Conservation (phyloP, 2,888 invertebrate genomes). For the Heliconius sara region DNA sequence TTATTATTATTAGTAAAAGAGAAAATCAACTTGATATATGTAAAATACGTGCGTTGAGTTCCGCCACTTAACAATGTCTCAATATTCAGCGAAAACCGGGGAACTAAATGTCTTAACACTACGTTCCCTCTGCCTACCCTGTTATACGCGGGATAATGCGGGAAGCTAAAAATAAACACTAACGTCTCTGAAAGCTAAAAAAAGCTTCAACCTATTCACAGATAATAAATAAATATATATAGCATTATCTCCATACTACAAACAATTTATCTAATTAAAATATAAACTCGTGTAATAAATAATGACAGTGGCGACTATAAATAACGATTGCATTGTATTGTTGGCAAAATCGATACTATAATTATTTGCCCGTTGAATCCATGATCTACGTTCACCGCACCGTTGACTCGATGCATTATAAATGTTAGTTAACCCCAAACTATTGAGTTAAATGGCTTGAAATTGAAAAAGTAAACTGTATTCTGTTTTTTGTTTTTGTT, state of each 20-base stretch:
- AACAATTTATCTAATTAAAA: constrained; percentile 11
- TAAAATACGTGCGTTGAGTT: too few relatives aligned
- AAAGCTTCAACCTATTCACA: too few relatives aligned
- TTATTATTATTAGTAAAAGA: too few relatives aligned
- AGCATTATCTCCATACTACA: not conserved
- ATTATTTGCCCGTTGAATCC: constrained; percentile 38
- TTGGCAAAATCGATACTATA: constrained; percentile 36
- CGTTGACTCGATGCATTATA: constrained; percentile 30
- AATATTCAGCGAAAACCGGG: too few relatives aligned
- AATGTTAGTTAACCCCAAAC: constrained; percentile 13
- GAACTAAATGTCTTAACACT: not conserved
- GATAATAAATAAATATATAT: too few relatives aligned
- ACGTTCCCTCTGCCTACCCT: not conserved
- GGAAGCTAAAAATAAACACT: not conserved
- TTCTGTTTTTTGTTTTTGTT: not conserved
- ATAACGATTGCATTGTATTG: constrained; percentile 31
- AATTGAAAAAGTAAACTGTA: not conserved
- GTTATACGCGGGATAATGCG: not conserved
- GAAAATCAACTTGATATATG: too few relatives aligned
- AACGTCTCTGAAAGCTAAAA: not conserved
- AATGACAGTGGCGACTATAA: constrained; percentile 27
- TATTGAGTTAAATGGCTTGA: constrained; percentile 10
- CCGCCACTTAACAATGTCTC: too few relatives aligned
- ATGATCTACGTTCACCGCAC: constrained; percentile 33
- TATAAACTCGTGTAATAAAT: constrained; percentile 26